These are phyloP conservation scores for Nemapogon koenigi DNA, from an alignment of 2,888 invertebrate species.

Conservation along the genomic window DNA sequence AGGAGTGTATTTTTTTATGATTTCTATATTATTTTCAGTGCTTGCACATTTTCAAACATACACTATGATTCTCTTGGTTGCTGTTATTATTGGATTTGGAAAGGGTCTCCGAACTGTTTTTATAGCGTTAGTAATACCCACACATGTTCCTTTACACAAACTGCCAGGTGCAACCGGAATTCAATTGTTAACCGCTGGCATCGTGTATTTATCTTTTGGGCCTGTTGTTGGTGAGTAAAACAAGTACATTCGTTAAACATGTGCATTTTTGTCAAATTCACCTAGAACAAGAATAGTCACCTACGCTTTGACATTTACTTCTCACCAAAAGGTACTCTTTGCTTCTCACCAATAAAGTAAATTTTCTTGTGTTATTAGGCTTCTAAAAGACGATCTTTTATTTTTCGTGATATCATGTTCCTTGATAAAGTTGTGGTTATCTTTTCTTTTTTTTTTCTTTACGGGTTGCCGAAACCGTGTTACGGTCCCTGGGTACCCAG, in stretches of 20 bases:
- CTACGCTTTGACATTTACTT: background rate
- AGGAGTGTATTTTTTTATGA: too few relatives aligned
- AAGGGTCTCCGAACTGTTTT: slow-evolving; percentile 77
- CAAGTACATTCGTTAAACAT: too few relatives aligned
- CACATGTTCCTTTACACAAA: slow-evolving; percentile 72
- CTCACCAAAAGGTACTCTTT: background rate
- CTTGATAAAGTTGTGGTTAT: too few relatives aligned
- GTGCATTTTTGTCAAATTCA: too few relatives aligned
- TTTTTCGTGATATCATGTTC: too few relatives aligned
- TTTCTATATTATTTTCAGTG: slow-evolving; percentile 47
- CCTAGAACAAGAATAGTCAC: too few relatives aligned
- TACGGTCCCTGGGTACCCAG: too few relatives aligned
- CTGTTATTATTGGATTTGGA: slow-evolving; percentile 72
- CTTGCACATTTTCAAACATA: slow-evolving; percentile 68
- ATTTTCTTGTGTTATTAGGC: too few relatives aligned
- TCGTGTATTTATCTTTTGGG: slow-evolving; percentile 67
- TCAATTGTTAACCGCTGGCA: slow-evolving; percentile 70
- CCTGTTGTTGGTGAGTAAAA: slow-evolving; percentile 71
- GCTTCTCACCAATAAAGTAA: too few relatives aligned
- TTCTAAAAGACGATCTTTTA: too few relatives aligned
- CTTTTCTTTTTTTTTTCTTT: too few relatives aligned
- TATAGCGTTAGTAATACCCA: slow-evolving; percentile 76
- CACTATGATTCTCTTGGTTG: slow-evolving; percentile 59
- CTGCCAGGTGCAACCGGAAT: slow-evolving; percentile 75
- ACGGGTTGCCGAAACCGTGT: too few relatives aligned